A percentile compares a stretch with the other conserved stretches of the same genome.
Conservation (phyloP, 2,113 vertebrate species). For the Erinaceus europaeus region DNA sequence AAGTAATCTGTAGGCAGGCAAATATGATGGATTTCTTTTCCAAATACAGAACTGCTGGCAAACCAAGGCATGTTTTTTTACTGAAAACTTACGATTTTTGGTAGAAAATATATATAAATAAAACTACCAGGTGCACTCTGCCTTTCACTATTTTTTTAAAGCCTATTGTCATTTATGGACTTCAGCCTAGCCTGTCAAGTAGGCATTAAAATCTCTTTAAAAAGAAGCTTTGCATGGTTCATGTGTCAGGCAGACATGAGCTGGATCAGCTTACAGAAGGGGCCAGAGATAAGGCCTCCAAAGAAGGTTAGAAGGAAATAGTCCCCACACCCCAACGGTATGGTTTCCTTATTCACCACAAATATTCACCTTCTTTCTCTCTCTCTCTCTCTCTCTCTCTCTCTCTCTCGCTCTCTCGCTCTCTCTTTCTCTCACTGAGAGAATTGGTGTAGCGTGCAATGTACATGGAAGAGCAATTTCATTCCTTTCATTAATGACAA, state of each 20-base stretch:
- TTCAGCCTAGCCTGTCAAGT: slow-evolving; percentile 64
- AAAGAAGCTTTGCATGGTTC: slow-evolving; percentile 69
- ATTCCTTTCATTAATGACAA: slow-evolving; percentile 70
- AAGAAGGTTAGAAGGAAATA: slow-evolving; percentile 59
- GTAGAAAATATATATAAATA: not conserved
- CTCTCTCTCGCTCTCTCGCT: not conserved
- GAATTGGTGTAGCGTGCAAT: slow-evolving; percentile 39
- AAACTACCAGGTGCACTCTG: slow-evolving; percentile 56
- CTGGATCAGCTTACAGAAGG: slow-evolving; percentile 75
- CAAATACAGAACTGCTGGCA: not conserved
- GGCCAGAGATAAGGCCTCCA: slow-evolving; percentile 76
- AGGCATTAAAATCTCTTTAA: slow-evolving; percentile 58
- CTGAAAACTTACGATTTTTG: slow-evolving; percentile 12
- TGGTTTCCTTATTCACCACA: slow-evolving; percentile 56
- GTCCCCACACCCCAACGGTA: slow-evolving; percentile 54
- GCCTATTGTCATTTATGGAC: slow-evolving; percentile 47
- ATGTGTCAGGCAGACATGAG: slow-evolving; percentile 69
- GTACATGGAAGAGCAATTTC: slow-evolving; percentile 69
- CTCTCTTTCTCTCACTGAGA: slow-evolving; percentile 12
- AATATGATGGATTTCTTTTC: not conserved
- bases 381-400: not conserved
- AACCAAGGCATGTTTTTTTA: slow-evolving; percentile 18
- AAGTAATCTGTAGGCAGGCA: not conserved
- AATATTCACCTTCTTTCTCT: not conserved
- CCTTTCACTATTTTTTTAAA: slow-evolving; percentile 53